These are phyloP conservation scores for Pygoscelis antarcticus DNA, from an alignment of 2,113 vertebrate genomes.

Conservation along the genomic window DNA sequence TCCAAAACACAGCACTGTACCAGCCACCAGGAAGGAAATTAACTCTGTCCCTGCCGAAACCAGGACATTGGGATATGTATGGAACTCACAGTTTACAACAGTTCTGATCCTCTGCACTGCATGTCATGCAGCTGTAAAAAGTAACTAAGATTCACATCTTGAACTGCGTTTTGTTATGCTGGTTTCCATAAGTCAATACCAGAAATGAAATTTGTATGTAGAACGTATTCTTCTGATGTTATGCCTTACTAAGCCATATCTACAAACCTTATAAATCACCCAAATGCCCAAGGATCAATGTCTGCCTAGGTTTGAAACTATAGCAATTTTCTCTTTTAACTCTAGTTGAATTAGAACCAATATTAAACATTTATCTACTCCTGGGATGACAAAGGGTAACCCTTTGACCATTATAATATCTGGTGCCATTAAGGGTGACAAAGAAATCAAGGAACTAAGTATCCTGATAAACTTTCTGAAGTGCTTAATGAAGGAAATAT, in stretches of 20 bases:
- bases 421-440: not conserved
- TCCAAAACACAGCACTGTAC: too few species aligned
- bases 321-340: rapidly evolving
- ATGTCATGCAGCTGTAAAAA: rapidly evolving
- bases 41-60: too few species aligned
- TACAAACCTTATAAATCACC: not conserved
- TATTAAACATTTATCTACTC: not conserved
- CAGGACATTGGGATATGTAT: too few species aligned
- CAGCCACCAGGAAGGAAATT: too few species aligned
- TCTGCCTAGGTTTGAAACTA: not conserved
- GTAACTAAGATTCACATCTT: not conserved
- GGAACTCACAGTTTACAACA: not conserved
- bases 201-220: not conserved
- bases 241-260: not conserved
- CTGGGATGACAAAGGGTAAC: not conserved
- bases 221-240: not conserved
- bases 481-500: not conserved
- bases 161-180: not conserved
- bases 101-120: not conserved
- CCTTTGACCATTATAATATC: not conserved
- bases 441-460: not conserved
- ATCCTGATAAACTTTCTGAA: not conserved
- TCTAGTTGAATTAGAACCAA: not conserved
- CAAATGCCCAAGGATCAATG: not conserved
- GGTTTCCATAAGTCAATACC: not conserved